Percentiles rank a stretch among this genome's conserved stretches.
phyloP scores from a whole-genome alignment of 2,888 invertebrate genomes.

The Trissoscelio sp. region DNA sequence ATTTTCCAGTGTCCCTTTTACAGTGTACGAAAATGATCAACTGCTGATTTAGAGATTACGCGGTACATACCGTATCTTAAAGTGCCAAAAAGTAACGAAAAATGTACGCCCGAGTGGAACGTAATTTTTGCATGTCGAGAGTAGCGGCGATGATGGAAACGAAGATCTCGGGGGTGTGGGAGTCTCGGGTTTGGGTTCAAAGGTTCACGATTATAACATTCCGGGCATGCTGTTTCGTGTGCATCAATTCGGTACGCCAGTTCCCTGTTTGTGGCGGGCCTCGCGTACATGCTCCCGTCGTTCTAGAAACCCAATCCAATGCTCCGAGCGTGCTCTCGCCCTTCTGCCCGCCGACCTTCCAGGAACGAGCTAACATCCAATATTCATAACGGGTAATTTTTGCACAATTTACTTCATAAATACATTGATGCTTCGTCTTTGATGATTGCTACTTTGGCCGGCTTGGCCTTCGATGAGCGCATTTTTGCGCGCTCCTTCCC shows the following conservation, averaged over 20 bases:
- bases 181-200: constrained; percentile 81
- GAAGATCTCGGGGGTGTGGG: constrained; percentile 80
- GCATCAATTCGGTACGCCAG: constrained; percentile 83
- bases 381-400: constrained; percentile 69
- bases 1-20: too few species aligned
- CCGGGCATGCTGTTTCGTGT: constrained; percentile 83
- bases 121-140: constrained; percentile 70
- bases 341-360: constrained; percentile 67
- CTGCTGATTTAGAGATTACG: too few species aligned
- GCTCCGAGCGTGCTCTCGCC: constrained; percentile 69
- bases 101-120: constrained; percentile 32
- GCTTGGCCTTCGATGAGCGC: constrained; percentile 65
- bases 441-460: constrained; percentile 68
- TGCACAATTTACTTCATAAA: constrained; percentile 68
- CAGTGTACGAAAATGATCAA: too few species aligned
- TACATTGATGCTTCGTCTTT: constrained; percentile 69
- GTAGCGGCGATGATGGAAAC: constrained; percentile 80
- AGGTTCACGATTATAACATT: constrained; percentile 83
- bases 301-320: constrained; percentile 71
- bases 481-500: constrained; percentile 63
- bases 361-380: constrained; percentile 67
- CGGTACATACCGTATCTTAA: constrained; percentile 18
- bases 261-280: constrained; percentile 79
- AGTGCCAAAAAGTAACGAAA: constrained; percentile 54
- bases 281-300: constrained; percentile 68